Evolutionary conservation across 2,797 vertebrate species (phyloP), one percentile per base, ranked within the genome.

Genomic region (Sus cebifrons): DNA sequence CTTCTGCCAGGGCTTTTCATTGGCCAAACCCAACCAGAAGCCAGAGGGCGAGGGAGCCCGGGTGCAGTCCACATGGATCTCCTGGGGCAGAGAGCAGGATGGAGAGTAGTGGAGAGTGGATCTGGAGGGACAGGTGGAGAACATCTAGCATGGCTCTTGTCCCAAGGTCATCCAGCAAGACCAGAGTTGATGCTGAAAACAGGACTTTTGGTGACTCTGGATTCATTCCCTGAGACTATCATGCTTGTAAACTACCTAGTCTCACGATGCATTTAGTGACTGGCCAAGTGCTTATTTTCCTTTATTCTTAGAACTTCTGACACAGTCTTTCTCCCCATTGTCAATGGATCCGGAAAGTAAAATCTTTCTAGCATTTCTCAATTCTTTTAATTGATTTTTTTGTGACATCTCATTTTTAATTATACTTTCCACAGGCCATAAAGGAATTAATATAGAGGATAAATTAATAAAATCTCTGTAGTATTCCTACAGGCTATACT

Each of bases 391-490:
- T 94, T 96, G 89, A 92, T 90, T 95, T 93, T 95, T 58, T 36
- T 36, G 67, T 84, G 83, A 86, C 54, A 91, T 86, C 92, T 96
- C 81, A 95, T 58, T 94, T 95, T 96, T 93, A 96, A 97, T 96
- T 97, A 95, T 96, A 86, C 56, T 96, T 96, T 89, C 95, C 67
- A 89, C 36, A 71, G 75, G 91, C 68, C 70, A 91, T 56, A 94
- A 94, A 81, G 82, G 94, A 92, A 64, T 94, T 95, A 86, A 78
- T 93, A 91, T 14, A 92, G 32, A 54, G 75, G 62, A 89, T 79
- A 96, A 97, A 89, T 95, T 93, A 96, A 96, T 94, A 86, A 96
- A 96, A 91, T 95, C 54, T 88, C 65, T 52, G n/a, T 75, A 58
- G 21, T 93, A 68, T 94, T 94, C 54, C 89, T 96, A 77, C 77